Base-by-base conservation (phyloP, 1,140 invertebrate genomes). In the Drosophila arizonae region DNA sequence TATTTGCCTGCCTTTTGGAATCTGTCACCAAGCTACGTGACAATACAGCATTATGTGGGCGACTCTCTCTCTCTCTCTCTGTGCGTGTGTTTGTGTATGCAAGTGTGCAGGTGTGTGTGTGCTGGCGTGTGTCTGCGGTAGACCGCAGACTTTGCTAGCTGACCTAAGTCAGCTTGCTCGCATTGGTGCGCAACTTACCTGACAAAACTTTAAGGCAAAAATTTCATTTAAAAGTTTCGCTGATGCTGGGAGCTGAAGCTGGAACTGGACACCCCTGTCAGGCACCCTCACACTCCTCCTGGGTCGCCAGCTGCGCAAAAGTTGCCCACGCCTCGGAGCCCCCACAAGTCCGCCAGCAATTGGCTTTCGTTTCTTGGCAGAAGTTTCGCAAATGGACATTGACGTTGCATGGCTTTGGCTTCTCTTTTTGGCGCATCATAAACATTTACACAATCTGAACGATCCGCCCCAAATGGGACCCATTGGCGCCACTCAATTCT, bases 141-240 rank as follows among this genome's bases (percentile, higher is more conserved):
- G 55, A 71, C 80, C 67, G 74, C 71, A 72, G 43, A 58, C 61
- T 46, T 58, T 62, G 50, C 80, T 63, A 52, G 57, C 63, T 88
- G 84, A 87, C 84, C 84, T 77, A 77, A 80, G 84, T 76, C 79
- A 82, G 70, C 56, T 71, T 69, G 72, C 62, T 77, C 66, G 64
- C 70, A 72, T 50, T 50, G 56, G 43, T 39, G 30, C 67, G 50
- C 61, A 76, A 63, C 73, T 77, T 73, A 77, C 74, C 81, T 86
- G 81, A 86, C 76, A 84, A 87, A 87, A 87, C 84, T 87, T 87
- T 88, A 88, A 88, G 76, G 79, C 79, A 87, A 88, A 87, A 87
- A 87, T 87, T 87, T 87, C 79, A 87, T 87, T 87, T 87, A 84
- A 87, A 87, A 87, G 84, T 87, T 87, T 82, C 74, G 67, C 84